Evolutionary conservation across 2,888 invertebrate species (phyloP), one percentile per base, ranked within the genome.

Genomic region (Tenthredo notha): DNA sequence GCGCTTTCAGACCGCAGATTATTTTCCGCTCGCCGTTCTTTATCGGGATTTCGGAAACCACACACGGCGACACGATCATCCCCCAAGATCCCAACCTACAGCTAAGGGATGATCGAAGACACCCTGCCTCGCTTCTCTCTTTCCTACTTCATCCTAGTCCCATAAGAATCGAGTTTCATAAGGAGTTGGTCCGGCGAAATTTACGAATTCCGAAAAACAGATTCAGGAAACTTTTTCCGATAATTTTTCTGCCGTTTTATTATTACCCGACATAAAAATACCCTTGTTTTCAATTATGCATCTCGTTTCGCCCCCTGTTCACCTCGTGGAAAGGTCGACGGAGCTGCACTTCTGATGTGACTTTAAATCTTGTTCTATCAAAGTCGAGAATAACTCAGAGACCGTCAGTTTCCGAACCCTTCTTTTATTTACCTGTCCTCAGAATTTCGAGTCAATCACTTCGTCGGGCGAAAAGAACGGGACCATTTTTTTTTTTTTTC

Each of bases 1-100:
- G 65, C 40, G 80, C 29, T 29, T 65, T 80, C 80, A 80, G 21
- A 61, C 43, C 80, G 80, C 80, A 80, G 80, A 80, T 80, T 80
- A 80, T 80, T 80, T 80, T 80, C 33, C 40, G 80, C 40, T 80
- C 80, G 65, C 61, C 80, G 61, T 80, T 65, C 65, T 80, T 80
- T 80, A 61, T 80, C 80, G 80, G 80, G 77, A 77, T 77, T 29
- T 50, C 15, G 54, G 29, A 50, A 54, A 50, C 18, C 77, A 47
- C 77, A 29, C 77, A 77, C 77, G 77, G 77, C 29, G 77, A 77
- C 77, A 50, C 77, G 77, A 77, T 77, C 77, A 77, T 77, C 77
- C 47, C 43, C 43, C n/a, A 74, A 40, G 43, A 74, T 74, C 25
- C 74, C 43, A 43, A 43, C 18, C 40, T 74, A 43, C 74, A 61